phyloP scores from a whole-genome alignment of 2,888 invertebrate genomes.

The Zaprionus bogoriensis region DNA sequence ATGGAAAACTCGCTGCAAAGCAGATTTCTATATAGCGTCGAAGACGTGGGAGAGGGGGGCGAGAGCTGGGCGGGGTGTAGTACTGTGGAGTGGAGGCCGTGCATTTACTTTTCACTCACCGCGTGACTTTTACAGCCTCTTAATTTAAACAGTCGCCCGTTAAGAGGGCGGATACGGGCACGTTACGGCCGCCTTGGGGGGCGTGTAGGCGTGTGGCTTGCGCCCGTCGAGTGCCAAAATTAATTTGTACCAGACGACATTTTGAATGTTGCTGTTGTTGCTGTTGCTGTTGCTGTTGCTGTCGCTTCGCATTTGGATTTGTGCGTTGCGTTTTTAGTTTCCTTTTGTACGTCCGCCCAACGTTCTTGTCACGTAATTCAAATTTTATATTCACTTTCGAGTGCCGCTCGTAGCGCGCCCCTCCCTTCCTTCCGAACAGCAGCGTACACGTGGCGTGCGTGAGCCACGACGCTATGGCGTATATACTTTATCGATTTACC shows the following conservation, averaged over 20 bases:
- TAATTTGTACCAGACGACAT: slow-evolving; percentile 76
- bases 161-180: slow-evolving; percentile 22
- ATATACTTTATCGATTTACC: slow-evolving; percentile 64
- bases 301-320: slow-evolving; percentile 49
- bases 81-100: slow-evolving; percentile 1
- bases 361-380: slow-evolving; percentile 76
- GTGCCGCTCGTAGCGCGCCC: neutral
- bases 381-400: slow-evolving; percentile 71
- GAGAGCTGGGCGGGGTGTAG: slow-evolving; percentile 10
- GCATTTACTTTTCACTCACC: slow-evolving; percentile 73
- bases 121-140: slow-evolving; percentile 78
- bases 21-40: neutral
- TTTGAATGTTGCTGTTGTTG: slow-evolving; percentile 65
- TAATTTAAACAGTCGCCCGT: slow-evolving; percentile 66
- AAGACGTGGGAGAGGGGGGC: neutral
- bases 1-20: slow-evolving; percentile 29
- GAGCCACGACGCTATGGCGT: slow-evolving; percentile 1
- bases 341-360: slow-evolving; percentile 23
- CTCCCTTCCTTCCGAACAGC: too few species aligned
- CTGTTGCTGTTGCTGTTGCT: slow-evolving; percentile 13
- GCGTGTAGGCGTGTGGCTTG: too few species aligned
- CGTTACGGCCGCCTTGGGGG: slow-evolving; percentile 43
- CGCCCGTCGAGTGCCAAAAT: slow-evolving; percentile 56
- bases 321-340: slow-evolving; percentile 48
- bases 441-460: slow-evolving; percentile 23